Percentiles rank a stretch among this genome's conserved stretches.
Evolutionary conservation across 2,113 vertebrate species (phyloP).

Genomic region (Ibidorhyncha struthersii): DNA sequence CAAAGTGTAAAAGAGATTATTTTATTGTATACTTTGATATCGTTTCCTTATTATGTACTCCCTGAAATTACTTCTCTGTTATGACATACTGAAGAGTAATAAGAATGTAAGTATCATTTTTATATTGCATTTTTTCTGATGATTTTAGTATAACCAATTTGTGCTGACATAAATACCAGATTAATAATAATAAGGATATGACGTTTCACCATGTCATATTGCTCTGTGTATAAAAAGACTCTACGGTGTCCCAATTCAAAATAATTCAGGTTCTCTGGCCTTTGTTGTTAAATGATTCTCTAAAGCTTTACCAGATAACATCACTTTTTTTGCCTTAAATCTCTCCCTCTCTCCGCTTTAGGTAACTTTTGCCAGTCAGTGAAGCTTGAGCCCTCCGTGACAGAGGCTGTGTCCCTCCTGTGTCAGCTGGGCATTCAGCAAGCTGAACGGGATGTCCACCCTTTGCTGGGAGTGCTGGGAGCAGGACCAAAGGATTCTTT

Average conservation of each 20-base stretch:
- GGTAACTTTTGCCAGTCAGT: neutral
- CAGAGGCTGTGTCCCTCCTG: neutral
- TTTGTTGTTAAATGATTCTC: neutral
- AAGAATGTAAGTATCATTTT: slow-evolving; percentile 7
- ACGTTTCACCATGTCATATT: neutral
- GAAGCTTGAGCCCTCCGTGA: neutral
- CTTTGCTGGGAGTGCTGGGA: neutral
- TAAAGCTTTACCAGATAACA: neutral
- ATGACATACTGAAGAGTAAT: neutral
- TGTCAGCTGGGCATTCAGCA: neutral
- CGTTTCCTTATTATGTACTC: neutral
- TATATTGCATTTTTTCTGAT: neutral
- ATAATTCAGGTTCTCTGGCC: neutral
- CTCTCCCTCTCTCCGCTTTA: neutral
- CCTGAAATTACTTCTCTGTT: slow-evolving; percentile 5
- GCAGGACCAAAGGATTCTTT: neutral
- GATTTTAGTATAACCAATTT: neutral
- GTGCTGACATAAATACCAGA: neutral
- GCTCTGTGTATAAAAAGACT: neutral
- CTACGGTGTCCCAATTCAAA: neutral
- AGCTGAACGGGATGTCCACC: neutral
- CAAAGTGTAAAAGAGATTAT: slow-evolving; percentile 13
- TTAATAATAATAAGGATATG: neutral
- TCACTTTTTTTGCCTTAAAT: neutral
- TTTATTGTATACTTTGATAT: neutral